These are phyloP conservation scores for Patiria miniata DNA, from an alignment of 35 echinoderm and acorn worm species.

Conservation along the genomic window DNA sequence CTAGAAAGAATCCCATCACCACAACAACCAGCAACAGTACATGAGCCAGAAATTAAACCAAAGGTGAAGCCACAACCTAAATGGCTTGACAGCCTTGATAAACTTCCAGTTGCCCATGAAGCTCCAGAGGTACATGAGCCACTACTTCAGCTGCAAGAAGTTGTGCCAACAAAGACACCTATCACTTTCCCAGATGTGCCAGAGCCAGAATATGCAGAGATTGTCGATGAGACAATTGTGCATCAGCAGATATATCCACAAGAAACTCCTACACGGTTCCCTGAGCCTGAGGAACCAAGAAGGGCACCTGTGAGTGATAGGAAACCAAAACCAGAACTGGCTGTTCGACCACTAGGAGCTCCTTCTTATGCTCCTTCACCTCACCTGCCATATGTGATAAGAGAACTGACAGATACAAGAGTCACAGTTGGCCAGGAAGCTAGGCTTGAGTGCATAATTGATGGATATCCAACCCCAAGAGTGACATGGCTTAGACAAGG, in stretches of 20 bases:
- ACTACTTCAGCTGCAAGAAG: slow-evolving; percentile 2
- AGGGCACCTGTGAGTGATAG: slow-evolving; percentile 22
- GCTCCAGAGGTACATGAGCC: slow-evolving; percentile 63
- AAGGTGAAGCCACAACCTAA: slow-evolving; percentile 4
- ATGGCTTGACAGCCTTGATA: slow-evolving; percentile 17
- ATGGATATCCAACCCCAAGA: slow-evolving; percentile 71
- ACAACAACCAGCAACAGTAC: slow-evolving; percentile 24
- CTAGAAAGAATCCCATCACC: slow-evolving; percentile 28
- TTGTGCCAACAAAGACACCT: slow-evolving; percentile 41
- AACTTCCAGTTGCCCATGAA: slow-evolving; percentile 22
- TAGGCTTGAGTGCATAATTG: slow-evolving; percentile 69
- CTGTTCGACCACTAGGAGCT: slow-evolving; percentile 39
- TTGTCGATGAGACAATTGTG: slow-evolving; percentile 34
- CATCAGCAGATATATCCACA: neutral
- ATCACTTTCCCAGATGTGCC: slow-evolving; percentile 17
- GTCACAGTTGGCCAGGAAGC: slow-evolving; percentile 46
- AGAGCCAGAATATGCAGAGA: slow-evolving; percentile 41
- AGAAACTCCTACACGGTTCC: neutral
- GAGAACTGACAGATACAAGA: slow-evolving; percentile 47
- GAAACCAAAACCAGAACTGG: slow-evolving; percentile 59
- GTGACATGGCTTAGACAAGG: slow-evolving; percentile 85
- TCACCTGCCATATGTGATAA: slow-evolving; percentile 37
- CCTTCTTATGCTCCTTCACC: slow-evolving; percentile 6
- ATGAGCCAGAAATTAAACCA: slow-evolving; percentile 29
- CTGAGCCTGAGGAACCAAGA: slow-evolving; percentile 31